phyloP scores from a whole-genome alignment of 2,113 vertebrate species.

The Grantiella picta region DNA sequence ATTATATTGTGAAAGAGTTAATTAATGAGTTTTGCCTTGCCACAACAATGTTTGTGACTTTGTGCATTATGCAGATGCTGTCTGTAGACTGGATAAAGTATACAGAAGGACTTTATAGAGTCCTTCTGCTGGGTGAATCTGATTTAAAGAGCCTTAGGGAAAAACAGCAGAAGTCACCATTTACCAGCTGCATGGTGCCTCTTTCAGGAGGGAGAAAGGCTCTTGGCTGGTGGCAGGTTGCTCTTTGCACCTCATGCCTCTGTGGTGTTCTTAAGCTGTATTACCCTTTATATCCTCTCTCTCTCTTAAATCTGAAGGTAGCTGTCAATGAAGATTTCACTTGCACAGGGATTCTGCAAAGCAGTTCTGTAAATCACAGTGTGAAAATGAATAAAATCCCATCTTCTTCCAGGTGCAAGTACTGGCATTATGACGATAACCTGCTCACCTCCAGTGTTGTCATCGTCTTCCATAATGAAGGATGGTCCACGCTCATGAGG shows the following conservation, averaged over 20 bases:
- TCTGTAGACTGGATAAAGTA: neutral
- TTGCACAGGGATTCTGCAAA: neutral
- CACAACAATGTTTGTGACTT: neutral
- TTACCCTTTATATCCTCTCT: neutral
- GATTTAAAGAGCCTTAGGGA: neutral
- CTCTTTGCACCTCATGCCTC: neutral
- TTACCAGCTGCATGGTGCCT: neutral
- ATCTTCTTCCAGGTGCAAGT: conserved; percentile 78
- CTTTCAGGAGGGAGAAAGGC: neutral
- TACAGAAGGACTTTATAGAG: neutral
- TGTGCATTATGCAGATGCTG: neutral
- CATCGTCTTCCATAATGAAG: conserved; percentile 85
- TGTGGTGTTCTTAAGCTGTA: neutral
- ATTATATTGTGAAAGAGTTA: neutral
- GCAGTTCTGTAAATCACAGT: neutral
- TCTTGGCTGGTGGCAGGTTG: neutral
- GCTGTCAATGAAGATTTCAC: neutral
- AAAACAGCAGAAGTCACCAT: neutral
- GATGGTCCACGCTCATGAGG: conserved; percentile 85
- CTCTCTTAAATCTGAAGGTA: neutral
- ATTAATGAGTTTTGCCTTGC: neutral
- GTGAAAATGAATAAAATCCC: neutral
- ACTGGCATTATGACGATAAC: conserved; percentile 83
- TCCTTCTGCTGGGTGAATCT: neutral
- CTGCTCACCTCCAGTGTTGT: conserved; percentile 79